These are phyloP conservation scores for Petrolisthes manimaculis DNA, from an alignment of 2,888 invertebrate genomes.

Conservation along the genomic window DNA sequence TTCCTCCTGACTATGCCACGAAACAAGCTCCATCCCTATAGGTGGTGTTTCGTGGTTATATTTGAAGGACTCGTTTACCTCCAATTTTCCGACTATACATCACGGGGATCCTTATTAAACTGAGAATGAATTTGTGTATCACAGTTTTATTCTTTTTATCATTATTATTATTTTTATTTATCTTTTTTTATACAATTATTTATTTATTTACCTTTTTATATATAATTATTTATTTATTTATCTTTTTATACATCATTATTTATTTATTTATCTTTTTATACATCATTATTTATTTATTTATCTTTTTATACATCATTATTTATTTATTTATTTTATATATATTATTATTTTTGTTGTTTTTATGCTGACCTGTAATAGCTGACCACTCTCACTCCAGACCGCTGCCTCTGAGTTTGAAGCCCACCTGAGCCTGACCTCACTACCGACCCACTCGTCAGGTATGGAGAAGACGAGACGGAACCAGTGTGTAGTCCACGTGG, in stretches of 20 bases:
- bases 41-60: no score
- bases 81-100: no score
- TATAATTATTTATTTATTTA: not conserved
- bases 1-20: no score
- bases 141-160: no score
- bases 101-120: no score
- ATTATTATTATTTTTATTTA: no score
- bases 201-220: no score
- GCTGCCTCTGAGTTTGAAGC: conserved; percentile 50
- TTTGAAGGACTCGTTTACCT: no score
- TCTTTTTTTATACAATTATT: no score
- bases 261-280: not conserved
- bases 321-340: not conserved
- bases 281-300: not conserved
- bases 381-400: conserved; percentile 46
- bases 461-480: conserved; percentile 67
- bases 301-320: not conserved
- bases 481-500: conserved; percentile 73
- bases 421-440: conserved; percentile 54
- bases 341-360: no score
- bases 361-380: conserved; percentile 50
- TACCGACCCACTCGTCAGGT: conserved; percentile 46
- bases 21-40: no score
- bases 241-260: not conserved
- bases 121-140: no score